phyloP scores from a whole-genome alignment of 2,888 invertebrate species.

The Crematogaster levior region DNA sequence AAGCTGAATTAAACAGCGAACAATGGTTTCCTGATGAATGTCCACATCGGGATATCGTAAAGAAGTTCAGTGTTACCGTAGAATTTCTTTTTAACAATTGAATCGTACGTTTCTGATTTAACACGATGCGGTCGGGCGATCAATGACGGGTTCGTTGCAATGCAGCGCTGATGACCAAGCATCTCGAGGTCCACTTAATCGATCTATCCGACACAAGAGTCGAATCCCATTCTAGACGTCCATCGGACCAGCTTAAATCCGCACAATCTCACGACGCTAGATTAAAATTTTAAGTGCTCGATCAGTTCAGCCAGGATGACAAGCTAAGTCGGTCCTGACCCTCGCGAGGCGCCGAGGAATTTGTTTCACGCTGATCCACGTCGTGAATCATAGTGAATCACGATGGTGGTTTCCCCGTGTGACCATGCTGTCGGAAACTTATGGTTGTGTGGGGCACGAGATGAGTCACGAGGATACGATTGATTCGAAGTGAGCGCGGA shows the following conservation, averaged over 20 bases:
- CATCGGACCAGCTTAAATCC: background rate
- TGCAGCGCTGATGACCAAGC: conserved; percentile 4
- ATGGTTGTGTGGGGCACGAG: conserved; percentile 57
- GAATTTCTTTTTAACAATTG: background rate
- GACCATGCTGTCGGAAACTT: conserved; percentile 39
- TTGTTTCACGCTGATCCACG: background rate
- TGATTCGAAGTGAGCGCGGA: conserved; percentile 71
- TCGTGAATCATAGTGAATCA: conserved; percentile 56
- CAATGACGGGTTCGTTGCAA: conserved; percentile 6
- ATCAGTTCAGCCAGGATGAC: conserved; percentile 11
- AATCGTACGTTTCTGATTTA: conserved; percentile 28
- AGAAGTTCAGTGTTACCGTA: background rate
- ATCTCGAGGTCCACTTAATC: background rate
- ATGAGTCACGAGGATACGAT: conserved; percentile 61
- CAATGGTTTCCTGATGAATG: background rate
- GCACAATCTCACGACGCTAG: background rate
- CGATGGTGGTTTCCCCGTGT: conserved; percentile 63
- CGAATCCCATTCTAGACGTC: background rate
- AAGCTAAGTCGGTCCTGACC: conserved; percentile 5
- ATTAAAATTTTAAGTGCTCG: background rate
- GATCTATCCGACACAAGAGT: background rate
- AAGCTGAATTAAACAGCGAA: background rate
- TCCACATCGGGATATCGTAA: background rate
- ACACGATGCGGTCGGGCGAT: conserved; percentile 14
- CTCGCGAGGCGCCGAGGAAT: background rate